phyloP scores from a whole-genome alignment of 2,797 vertebrate species.

The Falco berigora region DNA sequence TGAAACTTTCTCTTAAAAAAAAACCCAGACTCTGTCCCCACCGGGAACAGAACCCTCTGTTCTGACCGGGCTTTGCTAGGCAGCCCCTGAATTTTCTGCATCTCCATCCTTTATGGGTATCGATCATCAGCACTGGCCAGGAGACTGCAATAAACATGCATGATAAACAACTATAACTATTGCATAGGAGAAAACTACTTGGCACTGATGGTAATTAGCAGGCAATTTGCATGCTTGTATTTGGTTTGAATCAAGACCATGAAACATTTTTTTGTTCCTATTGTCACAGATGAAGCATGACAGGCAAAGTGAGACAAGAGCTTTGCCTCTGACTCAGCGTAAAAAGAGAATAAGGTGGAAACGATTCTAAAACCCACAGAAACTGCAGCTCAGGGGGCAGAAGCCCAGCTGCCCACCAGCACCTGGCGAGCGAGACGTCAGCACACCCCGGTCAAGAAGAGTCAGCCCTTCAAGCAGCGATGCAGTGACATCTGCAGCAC shows the following conservation, averaged over 20 bases:
- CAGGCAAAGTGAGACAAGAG: background rate
- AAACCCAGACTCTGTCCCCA: background rate
- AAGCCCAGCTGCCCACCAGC: background rate
- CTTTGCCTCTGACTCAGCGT: background rate
- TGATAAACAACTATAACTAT: conserved; percentile 35
- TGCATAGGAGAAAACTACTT: conserved; percentile 1
- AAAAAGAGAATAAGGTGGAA: background rate
- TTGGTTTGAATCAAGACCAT: background rate
- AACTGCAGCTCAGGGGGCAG: background rate
- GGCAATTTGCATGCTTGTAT: conserved; percentile 11
- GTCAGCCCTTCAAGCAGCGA: background rate
- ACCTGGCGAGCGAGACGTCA: rapidly evolving
- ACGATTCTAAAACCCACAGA: background rate
- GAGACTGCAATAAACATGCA: background rate
- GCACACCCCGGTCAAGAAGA: rapidly evolving
- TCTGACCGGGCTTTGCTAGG: background rate
- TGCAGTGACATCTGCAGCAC: background rate
- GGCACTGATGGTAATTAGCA: conserved; percentile 26
- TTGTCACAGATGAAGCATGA: background rate
- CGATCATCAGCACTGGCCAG: conserved; percentile 12
- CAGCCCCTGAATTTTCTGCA: background rate
- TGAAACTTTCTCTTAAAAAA: background rate
- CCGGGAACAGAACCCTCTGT: too few relatives aligned
- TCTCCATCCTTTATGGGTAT: conserved; percentile 17
- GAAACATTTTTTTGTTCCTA: background rate